Base-by-base conservation (phyloP, 2,888 invertebrate genomes). In the Diloba caeruleocephala region DNA sequence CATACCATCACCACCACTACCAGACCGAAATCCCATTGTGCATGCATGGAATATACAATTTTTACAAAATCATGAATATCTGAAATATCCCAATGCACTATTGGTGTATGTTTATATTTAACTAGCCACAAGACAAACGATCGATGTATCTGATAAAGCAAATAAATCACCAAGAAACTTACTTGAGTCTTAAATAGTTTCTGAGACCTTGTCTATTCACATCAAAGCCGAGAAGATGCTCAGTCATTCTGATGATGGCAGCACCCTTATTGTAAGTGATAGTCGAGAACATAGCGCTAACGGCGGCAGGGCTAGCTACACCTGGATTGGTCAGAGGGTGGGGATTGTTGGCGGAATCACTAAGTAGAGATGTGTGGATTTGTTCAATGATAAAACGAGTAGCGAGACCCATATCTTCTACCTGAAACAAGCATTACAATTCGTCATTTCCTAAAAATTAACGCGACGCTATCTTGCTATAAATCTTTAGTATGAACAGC, bases 371-470 rank as follows among this genome's bases (percentile, higher is more conserved):
- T 0, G 90, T 82, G 63, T 97, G 97, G 0, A 97, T 69, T 78
- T 96, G 96, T 49, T 96, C 95, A 0, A 94, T 89, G 0, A 97
- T 95, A 73, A 97, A 97, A 71, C 97, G 96, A 5, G 95, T 94
- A 15, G 94, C 94, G 50, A 97, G 78, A 26, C 95, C 95, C 95
- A 96, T 96, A 0, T 85, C 86, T 68, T 95, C 94, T n/a, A 95
- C 94, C 96, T 96, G 44, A 14, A 60, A 48, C 14, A 1, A 42
- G n/a, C n/a, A n/a, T n/a, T n/a, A n/a, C n/a, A n/a, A n/a, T n/a
- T n/a, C n/a, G n/a, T n/a, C n/a, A n/a, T n/a, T n/a, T n/a, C n/a
- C n/a, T n/a, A n/a, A n/a, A n/a, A n/a, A n/a, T n/a, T n/a, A n/a
- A n/a, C n/a, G n/a, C n/a, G n/a, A n/a, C n/a, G n/a, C n/a, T n/a